Percentiles rank a stretch among this genome's conserved stretches.
Conservation (phyloP, 2,113 vertebrate genomes). For the Toxotes jaculatrix region DNA sequence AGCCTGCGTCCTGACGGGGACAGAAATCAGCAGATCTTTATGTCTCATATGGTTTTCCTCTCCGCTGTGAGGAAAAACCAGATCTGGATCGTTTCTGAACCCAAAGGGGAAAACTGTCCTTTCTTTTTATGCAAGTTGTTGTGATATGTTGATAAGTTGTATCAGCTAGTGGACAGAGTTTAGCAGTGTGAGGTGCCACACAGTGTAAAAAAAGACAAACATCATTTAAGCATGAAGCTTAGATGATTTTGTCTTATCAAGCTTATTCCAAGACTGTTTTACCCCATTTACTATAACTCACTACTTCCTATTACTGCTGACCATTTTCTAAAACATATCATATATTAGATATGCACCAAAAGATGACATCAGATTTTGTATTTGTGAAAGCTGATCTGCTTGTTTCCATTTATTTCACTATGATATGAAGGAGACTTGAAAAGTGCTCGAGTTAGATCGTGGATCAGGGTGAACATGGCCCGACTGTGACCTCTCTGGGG, state of each 20-base stretch:
- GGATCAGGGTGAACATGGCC: neutral
- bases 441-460: neutral
- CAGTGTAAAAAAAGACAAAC: too few relatives aligned
- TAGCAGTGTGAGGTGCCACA: constrained; percentile 22
- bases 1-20: constrained; percentile 8
- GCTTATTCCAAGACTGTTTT: constrained; percentile 14
- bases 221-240: neutral
- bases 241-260: constrained; percentile 1
- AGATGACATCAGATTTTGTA: neutral
- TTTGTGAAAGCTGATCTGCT: neutral
- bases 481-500: neutral
- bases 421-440: neutral
- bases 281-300: neutral
- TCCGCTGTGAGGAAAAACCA: neutral
- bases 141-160: constrained; percentile 20
- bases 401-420: neutral
- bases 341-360: neutral
- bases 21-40: neutral
- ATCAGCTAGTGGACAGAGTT: constrained; percentile 35
- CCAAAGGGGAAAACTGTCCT: constrained; percentile 1
- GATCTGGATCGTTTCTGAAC: constrained; percentile 5
- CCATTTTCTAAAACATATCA: neutral
- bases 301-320: neutral
- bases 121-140: constrained; percentile 27
- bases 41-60: constrained; percentile 5